Evolutionary conservation across 37 sponge, comb jelly and placozoan genomes (phyloP).

Genomic region (Axinella damicornis): DNA sequence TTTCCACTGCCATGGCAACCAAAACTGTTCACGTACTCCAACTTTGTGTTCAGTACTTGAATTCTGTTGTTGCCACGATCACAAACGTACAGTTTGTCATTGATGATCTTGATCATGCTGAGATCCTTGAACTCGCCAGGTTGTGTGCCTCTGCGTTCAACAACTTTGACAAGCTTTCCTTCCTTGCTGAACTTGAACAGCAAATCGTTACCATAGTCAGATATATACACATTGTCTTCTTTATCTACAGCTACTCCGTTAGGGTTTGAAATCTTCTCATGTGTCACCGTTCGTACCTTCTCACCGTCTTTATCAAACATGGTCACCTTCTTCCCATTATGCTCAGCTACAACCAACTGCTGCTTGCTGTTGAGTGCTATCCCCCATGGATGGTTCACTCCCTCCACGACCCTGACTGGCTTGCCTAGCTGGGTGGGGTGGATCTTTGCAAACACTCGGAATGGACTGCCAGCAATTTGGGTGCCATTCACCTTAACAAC

Average conservation of each 20-base stretch:
- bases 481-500: constrained; percentile 15
- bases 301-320: constrained; percentile 11
- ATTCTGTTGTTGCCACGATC: not conserved
- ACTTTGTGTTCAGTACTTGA: too few species aligned
- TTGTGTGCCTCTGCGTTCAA: not conserved
- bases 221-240: constrained; percentile 30
- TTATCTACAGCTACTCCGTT: constrained; percentile 32
- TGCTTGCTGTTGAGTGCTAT: constrained; percentile 10
- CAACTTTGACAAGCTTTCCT: not conserved
- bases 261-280: not conserved
- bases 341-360: constrained; percentile 7
- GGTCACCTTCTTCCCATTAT: not conserved
- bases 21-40: too few species aligned
- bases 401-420: constrained; percentile 9
- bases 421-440: constrained; percentile 35
- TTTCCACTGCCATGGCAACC: too few species aligned
- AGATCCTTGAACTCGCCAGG: not conserved
- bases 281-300: constrained; percentile 1
- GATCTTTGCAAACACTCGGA: constrained; percentile 23
- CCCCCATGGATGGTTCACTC: not conserved
- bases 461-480: constrained; percentile 25
- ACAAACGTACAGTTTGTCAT: constrained; percentile 34
- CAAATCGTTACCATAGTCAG: not conserved
- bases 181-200: constrained; percentile 3
- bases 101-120: not conserved